These are phyloP conservation scores for Diabrotica balteata DNA, from an alignment of 2,888 invertebrate species.

Conservation along the genomic window DNA sequence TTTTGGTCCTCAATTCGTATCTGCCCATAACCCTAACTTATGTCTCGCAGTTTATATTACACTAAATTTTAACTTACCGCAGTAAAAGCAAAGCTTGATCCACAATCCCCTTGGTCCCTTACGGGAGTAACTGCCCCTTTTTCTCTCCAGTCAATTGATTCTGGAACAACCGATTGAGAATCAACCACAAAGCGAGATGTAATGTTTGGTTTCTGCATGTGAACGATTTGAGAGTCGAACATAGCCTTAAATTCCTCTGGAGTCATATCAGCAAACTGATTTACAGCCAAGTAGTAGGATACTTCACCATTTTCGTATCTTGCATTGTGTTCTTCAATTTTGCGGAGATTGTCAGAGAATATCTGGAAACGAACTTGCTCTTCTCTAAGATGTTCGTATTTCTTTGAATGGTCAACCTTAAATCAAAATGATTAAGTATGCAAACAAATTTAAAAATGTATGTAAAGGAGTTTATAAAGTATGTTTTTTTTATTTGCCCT, in stretches of 20 bases:
- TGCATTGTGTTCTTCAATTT: constrained; percentile 37
- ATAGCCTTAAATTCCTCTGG: constrained; percentile 10
- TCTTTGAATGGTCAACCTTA: too few species aligned
- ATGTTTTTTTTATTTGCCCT: too few species aligned
- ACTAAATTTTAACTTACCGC: constrained; percentile 30
- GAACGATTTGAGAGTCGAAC: background rate
- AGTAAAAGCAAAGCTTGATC: constrained; percentile 42
- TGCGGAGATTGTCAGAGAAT: constrained; percentile 36
- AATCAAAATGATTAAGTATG: too few species aligned
- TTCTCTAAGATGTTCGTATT: too few species aligned
- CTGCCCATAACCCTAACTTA: too few species aligned
- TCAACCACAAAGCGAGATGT: background rate
- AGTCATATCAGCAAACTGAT: constrained; percentile 58
- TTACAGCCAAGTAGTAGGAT: constrained; percentile 36
- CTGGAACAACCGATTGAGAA: constrained; percentile 19
- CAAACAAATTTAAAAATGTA: too few species aligned
- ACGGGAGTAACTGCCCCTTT: constrained; percentile 40
- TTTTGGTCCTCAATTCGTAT: too few species aligned
- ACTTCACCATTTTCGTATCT: constrained; percentile 36
- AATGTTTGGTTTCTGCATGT: background rate
- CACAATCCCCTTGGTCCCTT: constrained; percentile 41
- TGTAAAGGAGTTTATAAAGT: too few species aligned
- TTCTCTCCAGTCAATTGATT: constrained; percentile 41
- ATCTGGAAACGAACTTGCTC: constrained; percentile 29
- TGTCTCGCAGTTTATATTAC: too few species aligned